Evolutionary conservation across 2,797 vertebrate genomes (phyloP).

Genomic region (Acomys russatus): DNA sequence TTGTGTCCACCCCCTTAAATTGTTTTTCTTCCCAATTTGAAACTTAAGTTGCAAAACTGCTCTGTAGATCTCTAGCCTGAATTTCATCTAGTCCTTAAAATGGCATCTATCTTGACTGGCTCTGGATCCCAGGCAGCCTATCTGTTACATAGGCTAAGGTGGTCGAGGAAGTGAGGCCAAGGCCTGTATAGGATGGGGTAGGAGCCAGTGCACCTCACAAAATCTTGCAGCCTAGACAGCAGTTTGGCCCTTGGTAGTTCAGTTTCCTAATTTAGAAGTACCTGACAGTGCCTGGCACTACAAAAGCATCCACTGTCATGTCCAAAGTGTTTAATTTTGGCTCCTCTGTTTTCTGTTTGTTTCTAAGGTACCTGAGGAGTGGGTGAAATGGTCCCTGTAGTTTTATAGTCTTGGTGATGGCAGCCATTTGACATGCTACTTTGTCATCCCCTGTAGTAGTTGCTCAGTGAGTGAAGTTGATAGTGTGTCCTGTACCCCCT

Average conservation of each 20-base stretch:
- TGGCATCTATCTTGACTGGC: background rate
- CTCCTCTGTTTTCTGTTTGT: background rate
- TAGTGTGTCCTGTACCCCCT: background rate
- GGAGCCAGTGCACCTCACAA: background rate
- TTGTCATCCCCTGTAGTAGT: no score
- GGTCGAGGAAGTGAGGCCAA: background rate
- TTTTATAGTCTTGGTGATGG: background rate
- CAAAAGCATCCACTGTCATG: no score
- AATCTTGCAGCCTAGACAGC: no score
- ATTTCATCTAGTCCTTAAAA: background rate
- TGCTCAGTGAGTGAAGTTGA: background rate
- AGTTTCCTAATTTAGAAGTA: background rate
- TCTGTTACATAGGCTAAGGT: background rate
- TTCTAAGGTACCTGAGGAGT: background rate
- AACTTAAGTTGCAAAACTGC: conserved; percentile 2
- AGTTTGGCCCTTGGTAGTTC: background rate
- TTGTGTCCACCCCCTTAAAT: background rate
- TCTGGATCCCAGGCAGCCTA: background rate
- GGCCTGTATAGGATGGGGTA: background rate
- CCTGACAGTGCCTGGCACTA: background rate
- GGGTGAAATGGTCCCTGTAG: background rate
- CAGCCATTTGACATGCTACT: background rate
- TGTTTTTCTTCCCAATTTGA: background rate
- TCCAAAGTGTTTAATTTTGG: background rate
- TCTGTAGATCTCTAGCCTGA: background rate